These are phyloP conservation scores for Florisuga fusca DNA, from an alignment of 2,797 vertebrate genomes.

Conservation along the genomic window DNA sequence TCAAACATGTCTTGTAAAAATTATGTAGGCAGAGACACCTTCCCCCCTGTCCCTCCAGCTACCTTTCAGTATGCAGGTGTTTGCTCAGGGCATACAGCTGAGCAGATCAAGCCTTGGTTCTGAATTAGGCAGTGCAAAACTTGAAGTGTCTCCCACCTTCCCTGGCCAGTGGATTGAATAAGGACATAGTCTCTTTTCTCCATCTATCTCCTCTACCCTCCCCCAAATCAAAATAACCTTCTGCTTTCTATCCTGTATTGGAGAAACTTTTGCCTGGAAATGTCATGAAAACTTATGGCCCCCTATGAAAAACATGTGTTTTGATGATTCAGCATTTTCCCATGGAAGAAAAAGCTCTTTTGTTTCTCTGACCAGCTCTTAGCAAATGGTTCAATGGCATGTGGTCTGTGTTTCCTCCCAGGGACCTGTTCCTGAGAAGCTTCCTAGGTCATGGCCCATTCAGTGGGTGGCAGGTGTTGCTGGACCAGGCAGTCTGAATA, in stretches of 20 bases:
- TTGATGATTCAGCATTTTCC: slow-evolving; percentile 45
- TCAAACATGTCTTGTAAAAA: slow-evolving; percentile 13
- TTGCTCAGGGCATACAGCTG: not conserved
- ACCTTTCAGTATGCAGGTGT: not conserved
- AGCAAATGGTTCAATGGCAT: not conserved
- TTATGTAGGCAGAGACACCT: not conserved
- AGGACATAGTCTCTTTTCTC: not conserved
- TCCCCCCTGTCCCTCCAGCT: not conserved
- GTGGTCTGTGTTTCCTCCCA: not conserved
- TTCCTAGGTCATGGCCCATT: not conserved
- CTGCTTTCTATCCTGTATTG: not conserved
- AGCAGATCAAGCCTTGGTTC: not conserved
- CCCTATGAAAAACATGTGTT: not conserved
- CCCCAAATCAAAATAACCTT: not conserved
- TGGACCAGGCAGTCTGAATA: not conserved
- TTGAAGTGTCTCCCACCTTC: not conserved
- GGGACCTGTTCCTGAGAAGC: not conserved
- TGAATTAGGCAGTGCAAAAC: not conserved
- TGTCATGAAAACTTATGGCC: not conserved
- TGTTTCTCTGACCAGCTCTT: slow-evolving; percentile 1
- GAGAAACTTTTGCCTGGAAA: not conserved
- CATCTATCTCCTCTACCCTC: not conserved
- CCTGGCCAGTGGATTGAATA: not conserved
- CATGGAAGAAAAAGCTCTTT: not conserved
- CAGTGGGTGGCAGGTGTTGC: not conserved